Base-by-base conservation (phyloP, 2,113 vertebrate species). In the Limanda limanda region DNA sequence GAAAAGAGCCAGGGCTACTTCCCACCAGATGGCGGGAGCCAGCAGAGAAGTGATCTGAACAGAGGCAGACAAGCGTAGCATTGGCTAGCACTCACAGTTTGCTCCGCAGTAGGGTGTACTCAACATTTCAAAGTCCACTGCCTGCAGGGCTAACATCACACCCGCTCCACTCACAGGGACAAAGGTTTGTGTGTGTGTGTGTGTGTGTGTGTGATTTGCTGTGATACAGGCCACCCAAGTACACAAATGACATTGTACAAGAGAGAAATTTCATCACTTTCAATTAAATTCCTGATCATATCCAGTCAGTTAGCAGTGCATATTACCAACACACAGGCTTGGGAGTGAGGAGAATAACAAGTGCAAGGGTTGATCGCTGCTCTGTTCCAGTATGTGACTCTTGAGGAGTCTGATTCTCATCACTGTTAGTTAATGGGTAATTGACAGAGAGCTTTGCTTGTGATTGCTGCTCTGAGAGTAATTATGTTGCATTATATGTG, bases 61-160 rank as follows among this genome's bases (percentile, higher is more conserved):
- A 69, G 72, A 80, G 70, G 72, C 75, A 85, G 86, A 91, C 87
- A 86, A 82, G 87, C 66, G n/a, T 86, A 35, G 71, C 80, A 75
- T 84, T 84, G 70, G 57, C 67, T 40, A 78, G 81, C 70, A 69
- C 66, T 76, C 54, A 71, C 66, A 74, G 68, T 84, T 81, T 79
- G 71, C 77, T 78, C 74, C 71, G 66, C 74, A 71, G 74, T 31
- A 25, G 68, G 74, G 61, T 67, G 60, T 64, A 68, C 66, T 70
- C 71, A 72, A 51, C 57, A 69, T 84, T 84, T 85, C 20, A 71
- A 79, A 83, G 61, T 59, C 68, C 5, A 13, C 25, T 64, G 27
- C 62, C 72, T 61, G 31, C 27, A 64, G 57, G 51, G 23, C 71
- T 24, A 71, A 68, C 60, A 74, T 54, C 51, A 27, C 57, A 54